These are phyloP conservation scores for Geotrypetes seraphini DNA, from an alignment of 2,797 vertebrate species.

Conservation along the genomic window DNA sequence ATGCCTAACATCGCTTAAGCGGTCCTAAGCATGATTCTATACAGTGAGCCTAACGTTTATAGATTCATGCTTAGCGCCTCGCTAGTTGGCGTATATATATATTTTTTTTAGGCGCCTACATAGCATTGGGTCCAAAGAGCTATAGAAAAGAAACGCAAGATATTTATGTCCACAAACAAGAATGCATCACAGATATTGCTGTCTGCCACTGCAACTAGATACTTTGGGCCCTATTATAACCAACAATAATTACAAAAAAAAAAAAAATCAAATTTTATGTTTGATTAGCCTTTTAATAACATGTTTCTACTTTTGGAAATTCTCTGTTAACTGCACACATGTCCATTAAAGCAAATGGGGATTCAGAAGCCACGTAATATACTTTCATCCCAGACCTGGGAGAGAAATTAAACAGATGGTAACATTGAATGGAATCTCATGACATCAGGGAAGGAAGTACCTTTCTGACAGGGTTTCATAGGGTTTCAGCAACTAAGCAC, in stretches of 20 bases:
- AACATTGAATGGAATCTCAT: conserved; percentile 36
- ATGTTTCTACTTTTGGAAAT: conserved; percentile 29
- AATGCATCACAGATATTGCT: no score
- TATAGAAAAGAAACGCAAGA: no score
- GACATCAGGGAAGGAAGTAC: conserved; percentile 26
- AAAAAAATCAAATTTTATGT: conserved; percentile 5
- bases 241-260: not conserved
- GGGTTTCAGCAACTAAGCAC: conserved; percentile 8
- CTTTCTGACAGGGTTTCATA: conserved; percentile 37
- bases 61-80: no score
- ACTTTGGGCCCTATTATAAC: no score
- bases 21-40: no score
- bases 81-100: no score
- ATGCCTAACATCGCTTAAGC: no score
- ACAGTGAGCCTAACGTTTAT: no score
- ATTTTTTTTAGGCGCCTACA: no score
- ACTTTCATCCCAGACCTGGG: conserved; percentile 27
- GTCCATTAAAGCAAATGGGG: conserved; percentile 26
- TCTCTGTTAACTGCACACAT: conserved; percentile 13
- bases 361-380: conserved; percentile 24
- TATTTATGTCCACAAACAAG: no score
- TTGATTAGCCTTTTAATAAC: conserved; percentile 11
- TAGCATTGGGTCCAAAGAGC: no score
- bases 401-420: conserved; percentile 36
- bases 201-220: no score